Percentiles rank a stretch among this genome's conserved stretches.
These are phyloP conservation scores for Aphaenogaster ashmeadi DNA, from an alignment of 1,140 invertebrate species.

Conservation along the genomic window DNA sequence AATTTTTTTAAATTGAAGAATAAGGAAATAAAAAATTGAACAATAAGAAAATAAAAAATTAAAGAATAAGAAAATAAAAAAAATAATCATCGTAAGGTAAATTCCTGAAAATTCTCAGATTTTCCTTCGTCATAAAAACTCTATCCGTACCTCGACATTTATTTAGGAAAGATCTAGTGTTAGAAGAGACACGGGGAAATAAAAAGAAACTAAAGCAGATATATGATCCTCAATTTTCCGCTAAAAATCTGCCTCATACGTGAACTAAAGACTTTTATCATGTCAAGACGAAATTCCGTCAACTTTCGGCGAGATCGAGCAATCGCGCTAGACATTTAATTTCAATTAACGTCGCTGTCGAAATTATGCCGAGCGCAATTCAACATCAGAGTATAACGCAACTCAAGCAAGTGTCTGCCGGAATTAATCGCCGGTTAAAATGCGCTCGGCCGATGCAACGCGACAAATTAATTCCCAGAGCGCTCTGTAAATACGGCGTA, in stretches of 20 bases:
- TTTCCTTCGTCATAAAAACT: not conserved
- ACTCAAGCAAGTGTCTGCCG: conserved; percentile 58
- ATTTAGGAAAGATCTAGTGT: not conserved
- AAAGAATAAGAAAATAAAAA: not conserved
- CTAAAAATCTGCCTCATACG: not conserved
- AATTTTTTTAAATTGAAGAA: not conserved
- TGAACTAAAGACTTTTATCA: not conserved
- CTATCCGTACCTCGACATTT: not conserved
- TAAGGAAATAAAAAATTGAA: not conserved
- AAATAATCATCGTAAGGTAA: not conserved
- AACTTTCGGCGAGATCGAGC: not conserved
- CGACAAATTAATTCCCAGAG: conserved; percentile 53
- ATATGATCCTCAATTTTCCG: not conserved
- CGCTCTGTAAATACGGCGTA: conserved; percentile 32
- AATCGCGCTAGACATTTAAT: conserved; percentile 58
- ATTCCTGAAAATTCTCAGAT: not conserved
- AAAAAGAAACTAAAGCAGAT: not conserved
- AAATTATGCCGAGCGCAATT: conserved; percentile 60
- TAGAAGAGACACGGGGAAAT: not conserved
- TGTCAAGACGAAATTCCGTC: not conserved
- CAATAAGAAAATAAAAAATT: not conserved
- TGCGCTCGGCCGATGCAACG: conserved; percentile 39
- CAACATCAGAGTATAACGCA: conserved; percentile 51
- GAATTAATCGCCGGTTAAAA: conserved; percentile 65
- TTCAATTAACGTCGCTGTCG: conserved; percentile 62